These are phyloP conservation scores for Bryconaethiops microstoma DNA, from an alignment of 2,797 vertebrate genomes.

Conservation along the genomic window DNA sequence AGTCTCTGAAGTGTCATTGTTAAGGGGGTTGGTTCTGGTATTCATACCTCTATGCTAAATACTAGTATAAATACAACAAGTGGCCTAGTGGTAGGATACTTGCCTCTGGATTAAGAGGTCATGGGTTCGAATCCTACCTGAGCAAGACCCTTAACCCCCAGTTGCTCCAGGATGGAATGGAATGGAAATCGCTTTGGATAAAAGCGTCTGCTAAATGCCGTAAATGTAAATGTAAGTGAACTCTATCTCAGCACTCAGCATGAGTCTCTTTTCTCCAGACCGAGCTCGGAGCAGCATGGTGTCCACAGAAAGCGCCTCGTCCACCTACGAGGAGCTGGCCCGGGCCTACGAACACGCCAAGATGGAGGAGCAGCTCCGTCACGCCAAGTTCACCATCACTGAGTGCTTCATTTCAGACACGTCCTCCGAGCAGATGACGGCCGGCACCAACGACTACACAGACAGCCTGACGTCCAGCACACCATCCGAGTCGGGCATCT, in stretches of 20 bases:
- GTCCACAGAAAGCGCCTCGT: conserved; percentile 98
- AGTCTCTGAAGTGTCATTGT: neutral
- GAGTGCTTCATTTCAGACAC: conserved; percentile 99
- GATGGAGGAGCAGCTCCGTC: conserved; percentile 97
- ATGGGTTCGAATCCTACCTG: no score
- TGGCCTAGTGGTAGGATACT: no score
- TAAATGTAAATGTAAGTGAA: no score
- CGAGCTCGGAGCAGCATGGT: conserved; percentile 98
- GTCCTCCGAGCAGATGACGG: conserved; percentile 96
- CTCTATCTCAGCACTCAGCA: neutral
- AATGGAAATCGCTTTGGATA: no score
- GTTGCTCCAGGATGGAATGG: no score
- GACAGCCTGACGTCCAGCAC: conserved; percentile 98
- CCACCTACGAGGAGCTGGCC: conserved; percentile 96
- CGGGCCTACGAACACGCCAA: conserved; percentile 98
- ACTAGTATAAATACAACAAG: no score
- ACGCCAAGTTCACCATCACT: conserved; percentile 98
- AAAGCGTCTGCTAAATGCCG: no score
- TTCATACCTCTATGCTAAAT: neutral
- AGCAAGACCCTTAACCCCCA: no score
- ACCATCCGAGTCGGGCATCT: conserved; percentile 98
- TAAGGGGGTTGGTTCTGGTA: neutral
- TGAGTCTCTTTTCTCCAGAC: conserved; percentile 72
- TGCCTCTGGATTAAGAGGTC: no score
- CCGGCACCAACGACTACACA: conserved; percentile 97